Conservation (phyloP, 2,797 vertebrate species). For the Labroides dimidiatus region DNA sequence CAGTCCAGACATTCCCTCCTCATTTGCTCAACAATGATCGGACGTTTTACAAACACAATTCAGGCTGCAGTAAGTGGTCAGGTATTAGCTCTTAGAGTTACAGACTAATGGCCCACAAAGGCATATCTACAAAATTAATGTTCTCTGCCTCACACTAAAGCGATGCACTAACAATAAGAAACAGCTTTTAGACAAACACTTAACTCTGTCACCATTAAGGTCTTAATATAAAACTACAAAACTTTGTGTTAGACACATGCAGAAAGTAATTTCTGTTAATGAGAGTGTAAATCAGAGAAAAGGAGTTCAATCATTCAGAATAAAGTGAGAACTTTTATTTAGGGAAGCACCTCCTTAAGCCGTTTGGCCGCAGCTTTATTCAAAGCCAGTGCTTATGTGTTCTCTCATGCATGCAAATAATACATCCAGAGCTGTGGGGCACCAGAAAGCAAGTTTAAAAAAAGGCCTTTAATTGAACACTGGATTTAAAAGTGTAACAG, state of each 20-base stretch:
- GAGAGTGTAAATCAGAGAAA: constrained; percentile 5
- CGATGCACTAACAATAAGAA: constrained; percentile 7
- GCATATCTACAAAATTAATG: constrained; percentile 17
- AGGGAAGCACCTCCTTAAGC: constrained; percentile 13
- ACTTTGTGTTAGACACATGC: neutral
- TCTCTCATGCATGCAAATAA: constrained; percentile 25
- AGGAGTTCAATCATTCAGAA: neutral
- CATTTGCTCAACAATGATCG: constrained; percentile 10
- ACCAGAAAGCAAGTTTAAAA: constrained; percentile 25
- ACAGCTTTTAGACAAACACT: neutral
- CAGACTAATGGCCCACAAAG: constrained; percentile 8
- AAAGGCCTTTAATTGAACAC: constrained; percentile 8
- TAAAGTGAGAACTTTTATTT: constrained; percentile 8
- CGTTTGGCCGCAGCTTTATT: constrained; percentile 23
- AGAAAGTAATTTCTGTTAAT: neutral
- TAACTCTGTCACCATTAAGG: neutral
- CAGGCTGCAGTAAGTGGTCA: neutral
- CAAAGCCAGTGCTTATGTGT: constrained; percentile 10
- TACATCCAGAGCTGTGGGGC: neutral
- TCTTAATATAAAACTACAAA: constrained; percentile 3
- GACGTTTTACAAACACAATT: constrained; percentile 8
- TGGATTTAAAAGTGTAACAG: neutral
- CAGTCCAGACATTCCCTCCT: constrained; percentile 1
- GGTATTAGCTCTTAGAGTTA: neutral
- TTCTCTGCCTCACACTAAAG: constrained; percentile 3